These are phyloP conservation scores for Leuctra nigra DNA, from an alignment of 2,888 invertebrate genomes.

Conservation along the genomic window DNA sequence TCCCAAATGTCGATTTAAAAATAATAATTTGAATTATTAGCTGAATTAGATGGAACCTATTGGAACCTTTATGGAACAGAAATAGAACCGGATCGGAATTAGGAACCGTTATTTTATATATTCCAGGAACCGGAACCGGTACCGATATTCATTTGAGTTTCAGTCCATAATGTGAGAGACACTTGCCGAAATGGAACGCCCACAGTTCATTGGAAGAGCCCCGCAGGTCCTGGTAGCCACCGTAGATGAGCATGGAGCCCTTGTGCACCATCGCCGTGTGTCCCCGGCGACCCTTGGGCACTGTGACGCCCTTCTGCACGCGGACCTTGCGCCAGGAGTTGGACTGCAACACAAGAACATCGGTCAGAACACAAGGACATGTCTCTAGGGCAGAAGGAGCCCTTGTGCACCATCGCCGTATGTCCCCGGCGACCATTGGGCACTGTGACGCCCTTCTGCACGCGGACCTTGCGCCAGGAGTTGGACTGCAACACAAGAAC, in stretches of 20 bases:
- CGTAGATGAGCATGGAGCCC: slow-evolving; percentile 75
- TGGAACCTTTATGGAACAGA: too few relatives aligned
- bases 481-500: slow-evolving; percentile 42
- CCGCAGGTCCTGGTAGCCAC: slow-evolving; percentile 77
- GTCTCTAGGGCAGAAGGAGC: too few relatives aligned
- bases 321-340: slow-evolving; percentile 55
- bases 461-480: slow-evolving; percentile 53
- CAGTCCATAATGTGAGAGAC: too few relatives aligned
- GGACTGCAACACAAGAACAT: slow-evolving; percentile 38
- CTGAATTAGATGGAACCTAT: too few relatives aligned
- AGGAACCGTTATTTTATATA: too few relatives aligned
- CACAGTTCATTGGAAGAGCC: slow-evolving; percentile 81
- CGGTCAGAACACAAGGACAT: background rate
- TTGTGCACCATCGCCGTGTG: slow-evolving; percentile 75
- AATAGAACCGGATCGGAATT: too few relatives aligned
- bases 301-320: slow-evolving; percentile 47
- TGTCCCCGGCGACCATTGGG: slow-evolving; percentile 80
- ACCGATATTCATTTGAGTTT: too few relatives aligned
- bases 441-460: slow-evolving; percentile 47
- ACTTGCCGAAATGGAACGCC: slow-evolving; percentile 78
- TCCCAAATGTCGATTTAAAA: too few relatives aligned
- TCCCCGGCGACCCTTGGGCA: slow-evolving; percentile 72
- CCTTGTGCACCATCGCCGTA: slow-evolving; percentile 69
- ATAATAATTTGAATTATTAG: too few relatives aligned
- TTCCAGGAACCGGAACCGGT: too few relatives aligned